Base-by-base conservation (phyloP, 2,888 invertebrate species). In the Smittia aterrima region DNA sequence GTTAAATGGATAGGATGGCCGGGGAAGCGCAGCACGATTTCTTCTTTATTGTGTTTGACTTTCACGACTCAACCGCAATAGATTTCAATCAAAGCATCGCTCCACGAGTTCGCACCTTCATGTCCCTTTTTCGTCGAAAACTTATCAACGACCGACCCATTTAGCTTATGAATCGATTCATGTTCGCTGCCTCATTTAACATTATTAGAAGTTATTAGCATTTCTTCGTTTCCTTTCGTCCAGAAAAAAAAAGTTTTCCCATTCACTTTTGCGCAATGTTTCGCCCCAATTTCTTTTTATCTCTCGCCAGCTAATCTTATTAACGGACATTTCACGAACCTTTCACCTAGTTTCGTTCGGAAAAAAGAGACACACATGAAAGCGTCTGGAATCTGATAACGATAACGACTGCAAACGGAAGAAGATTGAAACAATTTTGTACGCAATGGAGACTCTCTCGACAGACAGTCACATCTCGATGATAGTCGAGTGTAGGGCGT, bases 151-250 rank as follows among this genome's bases (percentile, higher is more conserved):
- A 16, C 16, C 47, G 47, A 47, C 47, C 47, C 47, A 47, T 47
- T 47, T 47, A 47, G 16, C 47, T 47, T 47, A 2, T 16, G 47
- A 11, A 6, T 16, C 7, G 16, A 47, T 2, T n/a, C 47, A 47
- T 47, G 2, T 47, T 47, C n/a, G 4, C 47, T 47, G 41, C 68
- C 41, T 25, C 40, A 68, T 68, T 68, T 66, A 66, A 66, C 66
- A 38, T 38, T 68, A 47, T 68, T 68, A 68, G 41, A 2, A 47
- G n/a, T 41, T 7, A 47, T 68, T 47, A 68, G 24, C 68, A 47
- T 41, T 47, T 25, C 40, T 41, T 47, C 25, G 47, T 41, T 24
- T 32, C 47, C 47, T 47, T 47, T 47, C 47, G 11, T 47, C 47
- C 47, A 6, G 38, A 47, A 47, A 16, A 11, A 47, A n/a, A 2